Percentiles rank a stretch among this genome's conserved stretches.
Evolutionary conservation across 2,888 invertebrate genomes (phyloP).

Genomic region (Priapulus caudatus): DNA sequence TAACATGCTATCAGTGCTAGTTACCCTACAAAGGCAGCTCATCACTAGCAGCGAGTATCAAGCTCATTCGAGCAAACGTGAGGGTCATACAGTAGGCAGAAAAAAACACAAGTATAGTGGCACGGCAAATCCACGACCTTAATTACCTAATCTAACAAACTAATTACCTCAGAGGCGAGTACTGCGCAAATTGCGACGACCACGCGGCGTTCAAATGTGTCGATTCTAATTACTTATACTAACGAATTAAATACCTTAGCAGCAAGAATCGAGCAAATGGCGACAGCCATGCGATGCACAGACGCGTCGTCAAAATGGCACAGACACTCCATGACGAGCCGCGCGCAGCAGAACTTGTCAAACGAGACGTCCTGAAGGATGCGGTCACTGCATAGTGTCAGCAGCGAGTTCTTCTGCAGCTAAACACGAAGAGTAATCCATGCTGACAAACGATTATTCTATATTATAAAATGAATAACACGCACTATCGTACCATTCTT

Average conservation of each 20-base stretch:
- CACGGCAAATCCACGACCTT: no score
- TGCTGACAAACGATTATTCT: slow-evolving; percentile 6
- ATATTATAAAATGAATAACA: background rate
- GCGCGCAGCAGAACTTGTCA: slow-evolving; percentile 53
- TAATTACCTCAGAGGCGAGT: no score
- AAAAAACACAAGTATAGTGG: no score
- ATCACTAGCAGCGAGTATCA: no score
- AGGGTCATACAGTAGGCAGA: no score
- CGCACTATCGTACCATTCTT: background rate
- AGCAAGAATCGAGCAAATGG: slow-evolving; percentile 59
- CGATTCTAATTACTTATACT: no score
- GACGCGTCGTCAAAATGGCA: slow-evolving; percentile 54
- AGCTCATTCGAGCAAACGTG: no score
- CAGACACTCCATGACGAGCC: slow-evolving; percentile 56
- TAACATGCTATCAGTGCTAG: no score
- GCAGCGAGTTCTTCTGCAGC: slow-evolving; percentile 57
- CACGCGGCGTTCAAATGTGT: no score
- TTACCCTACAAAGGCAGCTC: no score
- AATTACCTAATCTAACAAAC: no score
- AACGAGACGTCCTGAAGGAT: slow-evolving; percentile 59
- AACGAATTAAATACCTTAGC: slow-evolving; percentile 43
- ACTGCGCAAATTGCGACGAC: no score
- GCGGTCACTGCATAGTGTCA: slow-evolving; percentile 60
- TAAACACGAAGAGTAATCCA: slow-evolving; percentile 28
- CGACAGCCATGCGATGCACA: slow-evolving; percentile 65